Percentiles rank a stretch among this genome's conserved stretches.
phyloP scores from a whole-genome alignment of 2,797 vertebrate species.

The Cichlasoma orientale region DNA sequence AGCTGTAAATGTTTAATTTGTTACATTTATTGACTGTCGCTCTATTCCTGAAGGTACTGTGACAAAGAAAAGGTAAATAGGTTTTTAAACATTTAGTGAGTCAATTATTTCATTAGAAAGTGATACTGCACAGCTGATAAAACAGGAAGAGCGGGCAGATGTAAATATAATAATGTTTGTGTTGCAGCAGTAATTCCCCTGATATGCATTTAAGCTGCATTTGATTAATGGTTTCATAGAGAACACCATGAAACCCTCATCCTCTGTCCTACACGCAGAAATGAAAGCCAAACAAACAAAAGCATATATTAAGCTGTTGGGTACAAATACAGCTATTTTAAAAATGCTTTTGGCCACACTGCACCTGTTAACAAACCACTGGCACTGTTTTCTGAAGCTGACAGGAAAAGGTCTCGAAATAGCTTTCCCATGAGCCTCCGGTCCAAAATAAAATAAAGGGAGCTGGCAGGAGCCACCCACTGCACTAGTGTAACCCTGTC shows the following conservation, averaged over 20 bases:
- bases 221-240: neutral
- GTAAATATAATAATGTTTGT: neutral
- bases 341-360: constrained; percentile 51
- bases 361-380: constrained; percentile 80
- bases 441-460: constrained; percentile 80
- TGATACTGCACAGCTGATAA: neutral
- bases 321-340: constrained; percentile 52
- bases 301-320: constrained; percentile 41
- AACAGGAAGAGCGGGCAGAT: neutral
- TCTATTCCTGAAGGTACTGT: neutral
- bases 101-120: neutral
- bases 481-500: constrained; percentile 72
- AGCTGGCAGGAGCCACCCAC: constrained; percentile 74
- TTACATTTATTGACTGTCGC: neutral
- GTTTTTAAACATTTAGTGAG: neutral
- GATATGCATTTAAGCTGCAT: neutral
- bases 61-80: neutral
- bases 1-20: neutral
- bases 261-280: neutral
- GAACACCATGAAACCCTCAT: neutral
- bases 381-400: constrained; percentile 70
- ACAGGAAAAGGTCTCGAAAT: constrained; percentile 80
- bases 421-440: constrained; percentile 86
- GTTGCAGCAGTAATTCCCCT: constrained; percentile 5
- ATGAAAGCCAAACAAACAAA: constrained; percentile 18